Conservation (phyloP, 2,797 vertebrate genomes). For the Eurystomus glaucurus region DNA sequence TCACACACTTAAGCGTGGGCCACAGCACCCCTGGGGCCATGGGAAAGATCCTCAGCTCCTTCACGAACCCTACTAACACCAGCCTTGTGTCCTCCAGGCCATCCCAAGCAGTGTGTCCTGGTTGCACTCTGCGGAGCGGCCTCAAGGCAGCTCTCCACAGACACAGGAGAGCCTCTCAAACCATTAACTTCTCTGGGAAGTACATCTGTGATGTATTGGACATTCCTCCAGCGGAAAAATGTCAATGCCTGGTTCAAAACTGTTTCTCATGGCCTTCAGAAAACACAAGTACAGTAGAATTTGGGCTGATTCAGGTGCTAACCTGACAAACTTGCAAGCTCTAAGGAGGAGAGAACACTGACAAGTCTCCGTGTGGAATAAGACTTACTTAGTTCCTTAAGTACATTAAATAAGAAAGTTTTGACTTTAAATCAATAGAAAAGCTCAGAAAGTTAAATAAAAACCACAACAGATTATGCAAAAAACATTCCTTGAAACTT, state of each 20-base stretch:
- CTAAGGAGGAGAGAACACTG: background rate
- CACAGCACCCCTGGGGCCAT: fast-evolving
- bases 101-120: background rate
- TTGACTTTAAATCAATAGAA: constrained; percentile 13
- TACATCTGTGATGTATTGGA: fast-evolving
- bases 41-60: background rate
- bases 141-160: background rate
- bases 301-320: background rate
- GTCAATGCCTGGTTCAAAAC: background rate
- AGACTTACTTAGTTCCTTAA: background rate
- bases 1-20: too few relatives aligned
- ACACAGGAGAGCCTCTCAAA: too few relatives aligned
- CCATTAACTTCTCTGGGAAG: background rate
- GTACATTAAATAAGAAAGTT: background rate
- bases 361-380: background rate
- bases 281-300: background rate
- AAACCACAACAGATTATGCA: constrained; percentile 39
- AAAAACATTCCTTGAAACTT: constrained; percentile 56
- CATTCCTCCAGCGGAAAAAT: background rate
- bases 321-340: background rate
- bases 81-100: background rate
- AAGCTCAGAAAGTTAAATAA: constrained; percentile 40
- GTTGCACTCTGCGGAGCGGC: fast-evolving
- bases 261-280: background rate
- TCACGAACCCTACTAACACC: too few relatives aligned